phyloP scores from a whole-genome alignment of 2,113 vertebrate species.

The Thalassarche chlororhynchos region DNA sequence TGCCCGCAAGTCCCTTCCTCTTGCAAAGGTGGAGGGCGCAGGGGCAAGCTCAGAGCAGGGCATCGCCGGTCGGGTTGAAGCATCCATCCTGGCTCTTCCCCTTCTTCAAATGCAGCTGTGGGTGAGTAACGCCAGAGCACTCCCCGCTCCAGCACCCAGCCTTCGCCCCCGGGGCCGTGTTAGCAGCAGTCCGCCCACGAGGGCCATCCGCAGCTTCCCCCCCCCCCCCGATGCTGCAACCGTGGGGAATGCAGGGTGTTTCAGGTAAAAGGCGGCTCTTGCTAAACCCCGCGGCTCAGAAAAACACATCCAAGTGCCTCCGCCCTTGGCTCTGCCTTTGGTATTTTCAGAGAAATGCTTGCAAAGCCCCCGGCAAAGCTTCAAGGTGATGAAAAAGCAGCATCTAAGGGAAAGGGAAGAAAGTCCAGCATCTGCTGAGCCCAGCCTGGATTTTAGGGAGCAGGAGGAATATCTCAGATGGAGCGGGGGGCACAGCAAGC shows the following conservation, averaged over 20 bases:
- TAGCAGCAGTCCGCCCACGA: background rate
- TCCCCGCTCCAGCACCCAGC: background rate
- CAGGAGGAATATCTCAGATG: background rate
- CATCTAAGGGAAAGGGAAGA: background rate
- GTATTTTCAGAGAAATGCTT: background rate
- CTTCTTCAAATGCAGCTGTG: background rate
- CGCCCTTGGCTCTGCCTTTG: background rate
- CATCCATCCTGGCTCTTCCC: background rate
- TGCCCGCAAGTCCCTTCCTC: background rate
- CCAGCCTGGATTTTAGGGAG: background rate
- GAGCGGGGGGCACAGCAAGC: background rate
- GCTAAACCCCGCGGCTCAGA: background rate
- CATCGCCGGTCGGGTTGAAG: rapidly evolving
- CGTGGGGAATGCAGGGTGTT: background rate
- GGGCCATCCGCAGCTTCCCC: background rate
- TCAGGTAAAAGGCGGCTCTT: background rate
- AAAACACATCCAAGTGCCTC: background rate
- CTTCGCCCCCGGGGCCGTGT: background rate
- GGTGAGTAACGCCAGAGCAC: background rate
- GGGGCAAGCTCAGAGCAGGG: background rate
- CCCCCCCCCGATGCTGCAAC: background rate
- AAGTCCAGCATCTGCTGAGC: rapidly evolving
- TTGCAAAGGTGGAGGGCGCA: background rate
- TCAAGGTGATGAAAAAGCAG: background rate
- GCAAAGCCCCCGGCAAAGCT: background rate